Conservation (phyloP, 2,888 invertebrate genomes). For the Dasypolia templi region DNA sequence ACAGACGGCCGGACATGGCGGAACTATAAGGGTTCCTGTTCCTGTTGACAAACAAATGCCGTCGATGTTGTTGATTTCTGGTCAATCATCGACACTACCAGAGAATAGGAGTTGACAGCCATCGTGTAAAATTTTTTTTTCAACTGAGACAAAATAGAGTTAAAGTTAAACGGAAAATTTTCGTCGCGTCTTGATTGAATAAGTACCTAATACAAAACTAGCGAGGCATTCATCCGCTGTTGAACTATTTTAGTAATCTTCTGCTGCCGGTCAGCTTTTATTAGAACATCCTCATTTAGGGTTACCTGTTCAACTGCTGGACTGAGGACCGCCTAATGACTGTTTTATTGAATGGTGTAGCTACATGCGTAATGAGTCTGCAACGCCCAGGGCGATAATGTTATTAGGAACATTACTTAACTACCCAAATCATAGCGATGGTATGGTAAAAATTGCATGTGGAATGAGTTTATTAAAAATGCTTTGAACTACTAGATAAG, state of each 20-base stretch:
- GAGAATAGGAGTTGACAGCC: neutral
- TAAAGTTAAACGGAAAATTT: neutral
- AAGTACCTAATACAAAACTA: slow-evolving; percentile 18
- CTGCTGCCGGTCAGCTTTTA: slow-evolving; percentile 26
- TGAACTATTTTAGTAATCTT: slow-evolving; percentile 22
- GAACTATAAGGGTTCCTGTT: no score
- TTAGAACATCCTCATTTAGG: slow-evolving; percentile 30
- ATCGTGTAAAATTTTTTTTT: neutral
- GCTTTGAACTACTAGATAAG: neutral
- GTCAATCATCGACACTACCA: neutral
- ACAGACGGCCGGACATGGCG: no score
- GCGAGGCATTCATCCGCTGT: slow-evolving; percentile 17
- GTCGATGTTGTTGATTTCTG: neutral
- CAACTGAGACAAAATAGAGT: slow-evolving; percentile 1
- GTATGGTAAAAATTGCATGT: neutral
- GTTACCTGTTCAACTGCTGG: neutral
- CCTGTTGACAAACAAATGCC: no score
- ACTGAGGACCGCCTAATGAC: neutral
- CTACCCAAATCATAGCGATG: neutral
- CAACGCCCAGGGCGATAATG: neutral
- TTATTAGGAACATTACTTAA: neutral
- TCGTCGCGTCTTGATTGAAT: slow-evolving; percentile 23
- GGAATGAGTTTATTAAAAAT: neutral
- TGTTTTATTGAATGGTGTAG: neutral
- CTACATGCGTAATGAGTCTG: neutral